Evolutionary conservation across 2,888 invertebrate genomes (phyloP).

Genomic region (Lapara coniferarum): DNA sequence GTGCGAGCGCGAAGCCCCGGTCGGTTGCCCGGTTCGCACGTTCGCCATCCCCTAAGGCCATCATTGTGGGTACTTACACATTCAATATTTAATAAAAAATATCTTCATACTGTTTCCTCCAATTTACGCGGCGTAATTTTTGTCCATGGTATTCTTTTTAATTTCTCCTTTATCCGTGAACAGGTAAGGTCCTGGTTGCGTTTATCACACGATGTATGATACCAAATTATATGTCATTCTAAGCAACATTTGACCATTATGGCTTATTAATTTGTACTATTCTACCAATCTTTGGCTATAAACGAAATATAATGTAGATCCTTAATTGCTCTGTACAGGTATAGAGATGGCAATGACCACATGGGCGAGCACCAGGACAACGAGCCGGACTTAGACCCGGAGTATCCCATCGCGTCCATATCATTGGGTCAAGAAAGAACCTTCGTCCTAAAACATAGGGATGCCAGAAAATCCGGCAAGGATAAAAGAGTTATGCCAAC

Average conservation of each 20-base stretch:
- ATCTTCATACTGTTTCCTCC: no score
- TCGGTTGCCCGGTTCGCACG: no score
- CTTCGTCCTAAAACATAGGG: conserved; percentile 86
- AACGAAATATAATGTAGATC: not conserved
- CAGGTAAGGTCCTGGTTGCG: no score
- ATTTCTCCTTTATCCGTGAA: no score
- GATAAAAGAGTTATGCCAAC: conserved; percentile 70
- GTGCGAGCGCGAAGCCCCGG: no score
- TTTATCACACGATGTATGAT: no score
- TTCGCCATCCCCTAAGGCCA: no score
- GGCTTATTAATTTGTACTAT: no score
- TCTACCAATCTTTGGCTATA: no score
- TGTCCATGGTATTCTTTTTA: not conserved
- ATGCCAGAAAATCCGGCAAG: conserved; percentile 77
- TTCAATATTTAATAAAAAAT: not conserved
- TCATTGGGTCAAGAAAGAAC: conserved; percentile 86
- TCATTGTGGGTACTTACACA: no score
- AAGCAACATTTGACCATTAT: no score
- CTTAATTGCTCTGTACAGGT: conserved; percentile 66
- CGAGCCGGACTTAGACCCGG: conserved; percentile 85
- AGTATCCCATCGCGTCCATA: conserved; percentile 86
- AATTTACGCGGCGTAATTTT: not conserved
- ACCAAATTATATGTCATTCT: no score
- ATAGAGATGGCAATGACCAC: conserved; percentile 86
- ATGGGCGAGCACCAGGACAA: conserved; percentile 89